A percentile compares a stretch with the other conserved stretches of the same genome.
These are phyloP conservation scores for Hyperoplus lanceolatus DNA, from an alignment of 2,797 vertebrate genomes.

Conservation along the genomic window DNA sequence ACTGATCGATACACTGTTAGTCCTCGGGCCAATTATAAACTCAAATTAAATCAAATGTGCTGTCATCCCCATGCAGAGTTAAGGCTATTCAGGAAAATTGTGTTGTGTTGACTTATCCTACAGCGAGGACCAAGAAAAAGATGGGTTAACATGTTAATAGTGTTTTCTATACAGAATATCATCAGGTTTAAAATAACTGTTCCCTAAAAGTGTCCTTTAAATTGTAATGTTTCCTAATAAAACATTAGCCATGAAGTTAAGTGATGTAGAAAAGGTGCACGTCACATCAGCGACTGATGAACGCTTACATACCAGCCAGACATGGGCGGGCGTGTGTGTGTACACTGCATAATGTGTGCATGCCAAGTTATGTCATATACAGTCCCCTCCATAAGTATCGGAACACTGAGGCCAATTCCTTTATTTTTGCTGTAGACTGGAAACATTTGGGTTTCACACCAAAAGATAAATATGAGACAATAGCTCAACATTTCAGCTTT, in stretches of 20 bases:
- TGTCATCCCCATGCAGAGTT: neutral
- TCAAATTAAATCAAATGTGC: constrained; percentile 38
- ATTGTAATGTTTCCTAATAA: neutral
- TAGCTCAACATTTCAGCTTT: no score
- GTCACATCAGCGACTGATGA: constrained; percentile 19
- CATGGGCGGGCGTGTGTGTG: neutral
- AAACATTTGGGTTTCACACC: no score
- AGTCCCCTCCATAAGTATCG: no score
- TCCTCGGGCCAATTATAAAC: constrained; percentile 1
- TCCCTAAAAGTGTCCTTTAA: constrained; percentile 12
- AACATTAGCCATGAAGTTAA: neutral
- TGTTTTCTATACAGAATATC: neutral
- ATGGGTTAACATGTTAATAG: neutral
- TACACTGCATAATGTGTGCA: neutral
- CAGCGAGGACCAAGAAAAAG: neutral
- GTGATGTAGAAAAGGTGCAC: constrained; percentile 8
- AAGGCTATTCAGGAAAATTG: neutral
- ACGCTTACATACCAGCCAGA: constrained; percentile 5
- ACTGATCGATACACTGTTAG: constrained; percentile 1
- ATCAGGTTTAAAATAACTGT: neutral
- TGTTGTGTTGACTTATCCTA: neutral
- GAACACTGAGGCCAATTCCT: no score
- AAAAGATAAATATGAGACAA: no score
- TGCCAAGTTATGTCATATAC: constrained; percentile 16
- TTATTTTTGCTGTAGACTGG: no score